These are phyloP conservation scores for Sternarchorhynchus goeldii DNA, from an alignment of 2,797 vertebrate genomes.

Conservation along the genomic window DNA sequence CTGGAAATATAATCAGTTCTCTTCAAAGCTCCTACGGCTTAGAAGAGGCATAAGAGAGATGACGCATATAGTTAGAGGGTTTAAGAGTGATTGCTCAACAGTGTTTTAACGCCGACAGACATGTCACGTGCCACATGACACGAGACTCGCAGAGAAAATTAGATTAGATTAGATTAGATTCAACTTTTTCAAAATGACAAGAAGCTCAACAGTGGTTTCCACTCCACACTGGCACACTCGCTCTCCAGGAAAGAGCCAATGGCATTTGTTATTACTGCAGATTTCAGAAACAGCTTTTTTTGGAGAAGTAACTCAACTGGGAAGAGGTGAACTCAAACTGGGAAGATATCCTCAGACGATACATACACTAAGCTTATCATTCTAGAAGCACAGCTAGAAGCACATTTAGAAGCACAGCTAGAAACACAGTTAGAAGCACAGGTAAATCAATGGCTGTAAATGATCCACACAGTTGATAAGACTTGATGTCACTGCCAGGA, in stretches of 20 bases:
- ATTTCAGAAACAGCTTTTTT: too few relatives aligned
- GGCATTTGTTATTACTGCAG: not conserved
- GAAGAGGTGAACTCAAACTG: too few relatives aligned
- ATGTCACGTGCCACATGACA: not conserved
- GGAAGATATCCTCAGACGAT: not conserved
- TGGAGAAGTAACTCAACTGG: too few relatives aligned
- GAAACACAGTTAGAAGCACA: too few relatives aligned
- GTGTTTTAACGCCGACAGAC: conserved; percentile 9
- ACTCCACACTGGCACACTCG: not conserved
- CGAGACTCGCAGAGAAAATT: not conserved
- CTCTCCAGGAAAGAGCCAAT: not conserved
- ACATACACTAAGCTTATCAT: not conserved
- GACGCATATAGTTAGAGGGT: not conserved
- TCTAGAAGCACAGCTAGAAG: too few relatives aligned
- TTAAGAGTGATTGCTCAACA: conserved; percentile 9
- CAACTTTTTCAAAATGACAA: not conserved
- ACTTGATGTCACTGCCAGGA: too few relatives aligned
- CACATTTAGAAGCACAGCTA: too few relatives aligned
- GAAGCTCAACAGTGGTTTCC: not conserved
- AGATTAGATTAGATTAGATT: not conserved
- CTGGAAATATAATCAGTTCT: not conserved
- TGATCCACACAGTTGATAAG: too few relatives aligned
- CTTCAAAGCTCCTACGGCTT: not conserved
- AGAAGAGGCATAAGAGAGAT: not conserved
- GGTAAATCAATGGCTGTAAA: too few relatives aligned